Base-by-base conservation (phyloP, 1,140 invertebrate species). In the Lanistes nyassanus region DNA sequence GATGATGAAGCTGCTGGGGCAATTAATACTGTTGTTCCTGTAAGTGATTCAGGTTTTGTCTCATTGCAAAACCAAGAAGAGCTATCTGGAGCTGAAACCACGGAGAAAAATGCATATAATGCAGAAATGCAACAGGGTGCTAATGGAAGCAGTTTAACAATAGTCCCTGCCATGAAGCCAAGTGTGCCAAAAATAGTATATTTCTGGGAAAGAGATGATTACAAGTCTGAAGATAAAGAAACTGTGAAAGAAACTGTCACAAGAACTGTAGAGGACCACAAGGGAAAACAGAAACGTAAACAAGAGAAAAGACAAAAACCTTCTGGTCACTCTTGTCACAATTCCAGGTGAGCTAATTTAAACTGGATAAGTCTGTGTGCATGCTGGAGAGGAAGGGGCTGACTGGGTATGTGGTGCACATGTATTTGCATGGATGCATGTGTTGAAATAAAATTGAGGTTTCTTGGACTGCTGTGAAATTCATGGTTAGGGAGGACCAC, bases 201-300 rank as follows among this genome's bases (percentile, higher is more conserved):
- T 70, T 79, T 79, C 56, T 79, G 72, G 66, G 78, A 79, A 60
- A 74, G 68, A 58, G 53, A 76, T 39, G 65, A 68, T n/a, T 74
- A 62, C 37, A 23, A 31, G 36, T 47, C 67, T 16, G 58, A 58
- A 51, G 47, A 65, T 37, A 58, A 76, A 55, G 56, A 68, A 29
- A 16, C 26, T 58, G 72, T 64, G 31, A 71, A 55, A 39, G 53
- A 74, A 74, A 23, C 23, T 73, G 62, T 39, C 68, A 56, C 42
- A 16, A 75, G 7, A 37, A 56, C 26, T 29, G 26, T 16, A 26
- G 53, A 60, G 7, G 6, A 3, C 19, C 0, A 16, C 19, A 16
- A 13, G 42, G 42, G 13, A 42, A 42, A 42, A 13, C 39, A 42
- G 13, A 13, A 47, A 47, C 42, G 19, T 47, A 47, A 47, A 16